Evolutionary conservation across 2,797 vertebrate species (phyloP), one percentile per base, ranked within the genome.

Genomic region (Lepus townsendii): DNA sequence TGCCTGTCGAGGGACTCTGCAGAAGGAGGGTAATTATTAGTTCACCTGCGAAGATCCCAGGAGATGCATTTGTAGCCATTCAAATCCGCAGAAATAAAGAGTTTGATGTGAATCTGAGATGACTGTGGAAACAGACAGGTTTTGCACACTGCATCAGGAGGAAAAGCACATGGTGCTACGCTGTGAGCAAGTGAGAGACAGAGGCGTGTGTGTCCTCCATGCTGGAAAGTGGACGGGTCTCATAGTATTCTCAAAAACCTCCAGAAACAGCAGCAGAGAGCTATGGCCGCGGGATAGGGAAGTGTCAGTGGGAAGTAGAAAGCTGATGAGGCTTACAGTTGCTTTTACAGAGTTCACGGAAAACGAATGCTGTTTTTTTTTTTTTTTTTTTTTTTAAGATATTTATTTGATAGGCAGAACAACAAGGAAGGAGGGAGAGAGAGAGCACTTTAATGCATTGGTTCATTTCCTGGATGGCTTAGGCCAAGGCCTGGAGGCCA

Each of bases 61-160:
- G 80, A 90, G 93, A 88, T 1, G 0, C n/a, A 78, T 88, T 38
- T 96, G 88, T 10, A 57, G 77, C 75, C 52, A 78, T 91, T 93
- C 76, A 95, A 65, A 66, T 91, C 26, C 65, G 75, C 10, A 78
- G 92, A 91, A 62, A 84, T 95, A 91, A 95, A 89, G 72, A 80
- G 22, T 78, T 60, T 72, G 63, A 78, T 57, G 10, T 83, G 82
- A 89, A 52, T 66, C 42, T 78, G 11, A 54, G 86, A 38, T 86
- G 93, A 78, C 79, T 85, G 57, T 82, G 75, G 94, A 88, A 83
- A 90, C 82, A 69, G 62, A 66, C 88, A 6, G 35, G n/a, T 73
- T 83, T 90, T 79, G 16, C 62, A 91, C 83, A 32, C 52, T 80
- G 27, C 32, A 19, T 88, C 4, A 0, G 54, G 62, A 26, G n/a